phyloP scores from a whole-genome alignment of 2,797 vertebrate species.

The Schizothorax lantsangensis region DNA sequence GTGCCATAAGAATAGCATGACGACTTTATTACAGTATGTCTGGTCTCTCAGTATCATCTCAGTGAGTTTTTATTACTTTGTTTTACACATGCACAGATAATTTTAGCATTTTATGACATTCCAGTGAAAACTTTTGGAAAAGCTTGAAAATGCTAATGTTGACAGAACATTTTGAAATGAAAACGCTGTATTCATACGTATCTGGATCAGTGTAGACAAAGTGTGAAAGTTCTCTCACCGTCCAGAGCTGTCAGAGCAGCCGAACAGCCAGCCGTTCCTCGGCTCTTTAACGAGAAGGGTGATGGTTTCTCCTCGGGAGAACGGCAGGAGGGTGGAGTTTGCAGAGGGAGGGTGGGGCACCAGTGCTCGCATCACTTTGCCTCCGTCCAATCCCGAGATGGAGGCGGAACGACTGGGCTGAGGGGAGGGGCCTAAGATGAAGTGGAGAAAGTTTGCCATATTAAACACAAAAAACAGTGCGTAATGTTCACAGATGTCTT shows the following conservation, averaged over 20 bases:
- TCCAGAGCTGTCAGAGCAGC: conserved; percentile 78
- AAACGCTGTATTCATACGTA: neutral
- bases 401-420: conserved; percentile 71
- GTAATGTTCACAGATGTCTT: neutral
- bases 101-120: neutral
- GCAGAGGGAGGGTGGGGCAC: conserved; percentile 77
- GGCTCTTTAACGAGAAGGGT: conserved; percentile 79
- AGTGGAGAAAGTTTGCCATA: neutral
- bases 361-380: conserved; percentile 76
- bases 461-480: neutral
- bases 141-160: neutral
- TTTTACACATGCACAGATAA: neutral
- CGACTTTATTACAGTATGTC: neutral
- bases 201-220: neutral
- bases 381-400: conserved; percentile 66
- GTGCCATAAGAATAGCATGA: neutral
- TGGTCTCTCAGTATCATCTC: neutral
- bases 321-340: conserved; percentile 86
- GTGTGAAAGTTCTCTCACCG: conserved; percentile 73
- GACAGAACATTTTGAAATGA: neutral
- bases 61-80: neutral
- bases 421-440: conserved; percentile 75
- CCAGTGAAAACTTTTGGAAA: neutral
- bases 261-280: conserved; percentile 93
- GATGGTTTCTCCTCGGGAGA: conserved; percentile 82